These are phyloP conservation scores for Pheucticus melanocephalus DNA, from an alignment of 2,113 vertebrate species.

Conservation along the genomic window DNA sequence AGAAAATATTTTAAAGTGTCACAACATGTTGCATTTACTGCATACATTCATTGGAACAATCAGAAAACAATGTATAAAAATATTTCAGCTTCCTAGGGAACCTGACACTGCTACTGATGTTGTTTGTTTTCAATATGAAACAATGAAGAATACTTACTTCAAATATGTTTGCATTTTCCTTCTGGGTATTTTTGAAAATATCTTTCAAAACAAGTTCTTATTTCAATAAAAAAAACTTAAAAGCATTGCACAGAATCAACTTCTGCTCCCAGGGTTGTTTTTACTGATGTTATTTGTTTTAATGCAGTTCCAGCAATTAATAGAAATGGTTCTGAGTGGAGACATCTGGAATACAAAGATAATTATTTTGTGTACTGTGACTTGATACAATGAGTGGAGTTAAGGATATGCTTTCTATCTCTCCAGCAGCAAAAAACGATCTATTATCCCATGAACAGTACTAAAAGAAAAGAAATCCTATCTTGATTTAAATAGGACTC, in stretches of 20 bases:
- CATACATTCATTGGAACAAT: fast-evolving
- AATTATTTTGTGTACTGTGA: background rate
- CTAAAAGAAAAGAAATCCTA: background rate
- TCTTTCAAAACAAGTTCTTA: background rate
- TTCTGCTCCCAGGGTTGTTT: background rate
- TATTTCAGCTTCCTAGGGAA: background rate
- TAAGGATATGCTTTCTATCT: background rate
- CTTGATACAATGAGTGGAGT: background rate
- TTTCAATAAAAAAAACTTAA: background rate
- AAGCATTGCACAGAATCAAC: background rate
- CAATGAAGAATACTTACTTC: background rate
- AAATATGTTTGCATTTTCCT: background rate
- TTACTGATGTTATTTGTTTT: background rate
- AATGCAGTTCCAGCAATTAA: background rate
- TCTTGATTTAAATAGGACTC: background rate
- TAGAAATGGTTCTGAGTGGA: background rate
- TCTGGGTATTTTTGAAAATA: background rate
- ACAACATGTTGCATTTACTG: background rate
- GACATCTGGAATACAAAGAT: background rate
- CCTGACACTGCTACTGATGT: background rate
- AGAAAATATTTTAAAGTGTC: background rate
- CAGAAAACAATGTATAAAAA: background rate
- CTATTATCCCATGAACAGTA: background rate
- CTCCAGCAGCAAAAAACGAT: background rate
- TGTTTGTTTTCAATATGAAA: background rate